Percentiles rank a stretch among this genome's conserved stretches.
These are phyloP conservation scores for Hemicentrotus pulcherrimus DNA, from an alignment of 35 echinoderm and acorn worm genomes.

Conservation along the genomic window DNA sequence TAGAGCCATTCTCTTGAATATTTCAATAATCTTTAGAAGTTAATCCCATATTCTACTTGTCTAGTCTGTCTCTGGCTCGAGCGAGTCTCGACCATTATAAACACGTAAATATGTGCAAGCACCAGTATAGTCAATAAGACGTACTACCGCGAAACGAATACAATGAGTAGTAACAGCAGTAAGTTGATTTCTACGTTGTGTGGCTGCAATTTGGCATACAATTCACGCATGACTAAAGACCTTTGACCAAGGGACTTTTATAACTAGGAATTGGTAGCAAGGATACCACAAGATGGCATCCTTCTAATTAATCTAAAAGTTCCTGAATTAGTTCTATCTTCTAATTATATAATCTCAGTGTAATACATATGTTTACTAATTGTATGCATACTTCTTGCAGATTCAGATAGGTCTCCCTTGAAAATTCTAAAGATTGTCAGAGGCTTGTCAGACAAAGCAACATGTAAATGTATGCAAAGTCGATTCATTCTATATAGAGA, in stretches of 20 bases:
- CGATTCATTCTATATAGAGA: too few relatives aligned
- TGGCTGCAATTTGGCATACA: background rate
- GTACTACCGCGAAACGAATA: background rate
- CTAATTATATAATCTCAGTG: too few relatives aligned
- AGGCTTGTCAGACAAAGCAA: too few relatives aligned
- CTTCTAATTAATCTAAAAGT: background rate
- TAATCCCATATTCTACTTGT: background rate
- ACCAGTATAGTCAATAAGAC: background rate
- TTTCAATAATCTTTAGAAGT: background rate
- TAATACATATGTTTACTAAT: too few relatives aligned
- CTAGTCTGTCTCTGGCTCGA: background rate
- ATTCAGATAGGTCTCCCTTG: too few relatives aligned
- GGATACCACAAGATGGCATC: background rate
- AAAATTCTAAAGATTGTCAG: too few relatives aligned
- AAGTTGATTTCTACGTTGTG: background rate
- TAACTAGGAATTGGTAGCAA: background rate
- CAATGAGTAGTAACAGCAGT: background rate
- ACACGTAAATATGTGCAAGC: background rate
- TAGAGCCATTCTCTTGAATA: background rate
- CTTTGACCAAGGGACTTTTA: slow-evolving; percentile 8
- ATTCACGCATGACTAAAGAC: background rate
- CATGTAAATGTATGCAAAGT: too few relatives aligned
- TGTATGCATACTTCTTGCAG: too few relatives aligned
- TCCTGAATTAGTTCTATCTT: too few relatives aligned
- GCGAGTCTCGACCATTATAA: background rate